These are phyloP conservation scores for Phenganax marumi DNA, from an alignment of 92 coral and sea anemone genomes.

Conservation along the genomic window DNA sequence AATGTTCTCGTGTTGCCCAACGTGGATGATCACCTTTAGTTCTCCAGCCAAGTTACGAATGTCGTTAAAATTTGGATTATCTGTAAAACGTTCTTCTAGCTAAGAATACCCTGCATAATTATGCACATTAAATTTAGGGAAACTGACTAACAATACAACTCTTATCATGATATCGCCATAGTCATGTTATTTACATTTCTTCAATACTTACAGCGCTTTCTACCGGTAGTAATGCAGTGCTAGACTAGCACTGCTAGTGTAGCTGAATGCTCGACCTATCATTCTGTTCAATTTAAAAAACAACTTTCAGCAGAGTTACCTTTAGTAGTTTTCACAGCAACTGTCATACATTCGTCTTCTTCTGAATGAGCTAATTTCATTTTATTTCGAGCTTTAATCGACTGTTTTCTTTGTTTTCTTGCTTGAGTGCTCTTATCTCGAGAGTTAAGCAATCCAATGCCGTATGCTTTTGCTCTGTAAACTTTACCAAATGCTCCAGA, in stretches of 20 bases:
- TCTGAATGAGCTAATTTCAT: constrained; percentile 19
- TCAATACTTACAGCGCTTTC: neutral
- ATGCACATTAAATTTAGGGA: too few species aligned
- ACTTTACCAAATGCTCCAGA: constrained; percentile 59
- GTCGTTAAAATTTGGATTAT: constrained; percentile 44
- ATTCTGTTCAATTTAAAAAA: neutral
- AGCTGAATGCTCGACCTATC: neutral
- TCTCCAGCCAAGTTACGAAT: constrained; percentile 53
- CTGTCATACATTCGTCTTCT: constrained; percentile 32
- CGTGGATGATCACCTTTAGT: constrained; percentile 57
- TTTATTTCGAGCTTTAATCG: constrained; percentile 27
- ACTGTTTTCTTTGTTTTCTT: constrained; percentile 43
- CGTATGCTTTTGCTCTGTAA: constrained; percentile 49
- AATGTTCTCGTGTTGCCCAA: constrained; percentile 58
- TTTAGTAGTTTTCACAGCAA: constrained; percentile 62
- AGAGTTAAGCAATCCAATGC: constrained; percentile 47
- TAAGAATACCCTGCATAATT: too few species aligned
- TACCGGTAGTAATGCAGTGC: neutral
- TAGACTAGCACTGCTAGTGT: neutral
- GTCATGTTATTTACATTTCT: neutral
- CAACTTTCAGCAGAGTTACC: constrained; percentile 19
- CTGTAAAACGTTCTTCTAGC: constrained; percentile 5
- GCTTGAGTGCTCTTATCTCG: constrained; percentile 52
- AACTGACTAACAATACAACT: too few species aligned
- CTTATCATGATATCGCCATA: neutral